Percentiles rank a stretch among this genome's conserved stretches.
Conservation (phyloP, 2,113 vertebrate genomes). For the Fukomys damarensis region DNA sequence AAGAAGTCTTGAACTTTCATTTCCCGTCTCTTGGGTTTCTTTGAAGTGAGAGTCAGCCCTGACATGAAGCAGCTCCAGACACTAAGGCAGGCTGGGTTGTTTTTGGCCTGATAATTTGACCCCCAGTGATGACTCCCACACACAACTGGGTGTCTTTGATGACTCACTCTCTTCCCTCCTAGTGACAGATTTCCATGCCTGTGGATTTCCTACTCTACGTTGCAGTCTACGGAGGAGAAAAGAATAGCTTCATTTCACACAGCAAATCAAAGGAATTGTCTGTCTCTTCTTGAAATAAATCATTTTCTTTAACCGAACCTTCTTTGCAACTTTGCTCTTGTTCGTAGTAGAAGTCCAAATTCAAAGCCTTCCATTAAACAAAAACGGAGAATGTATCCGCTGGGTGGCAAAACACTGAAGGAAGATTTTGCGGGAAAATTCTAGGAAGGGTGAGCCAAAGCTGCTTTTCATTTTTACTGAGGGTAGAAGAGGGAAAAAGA, state of each 20-base stretch:
- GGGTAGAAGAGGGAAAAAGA: background rate
- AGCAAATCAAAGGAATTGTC: conserved; percentile 4
- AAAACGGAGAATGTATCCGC: background rate
- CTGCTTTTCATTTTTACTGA: conserved; percentile 54
- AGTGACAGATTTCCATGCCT: background rate
- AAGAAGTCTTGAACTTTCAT: conserved; percentile 73
- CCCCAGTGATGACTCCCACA: conserved; percentile 68
- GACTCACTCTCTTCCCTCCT: conserved; percentile 52
- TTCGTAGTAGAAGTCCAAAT: conserved; percentile 13
- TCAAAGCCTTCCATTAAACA: background rate
- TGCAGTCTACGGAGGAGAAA: background rate
- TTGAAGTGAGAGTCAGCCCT: conserved; percentile 70
- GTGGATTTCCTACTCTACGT: background rate
- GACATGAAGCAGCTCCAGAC: conserved; percentile 72
- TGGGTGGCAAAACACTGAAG: conserved; percentile 11
- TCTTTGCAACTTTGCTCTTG: background rate
- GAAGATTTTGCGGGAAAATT: background rate
- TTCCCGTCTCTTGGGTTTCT: conserved; percentile 70
- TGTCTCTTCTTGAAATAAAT: background rate
- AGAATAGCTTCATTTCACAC: conserved; percentile 42
- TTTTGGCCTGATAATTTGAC: conserved; percentile 66
- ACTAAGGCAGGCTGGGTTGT: conserved; percentile 54
- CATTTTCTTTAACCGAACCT: background rate
- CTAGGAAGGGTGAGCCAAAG: background rate
- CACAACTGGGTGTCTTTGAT: conserved; percentile 64